Evolutionary conservation across 2,888 invertebrate genomes (phyloP).

Genomic region (Mechanitis messenoides): DNA sequence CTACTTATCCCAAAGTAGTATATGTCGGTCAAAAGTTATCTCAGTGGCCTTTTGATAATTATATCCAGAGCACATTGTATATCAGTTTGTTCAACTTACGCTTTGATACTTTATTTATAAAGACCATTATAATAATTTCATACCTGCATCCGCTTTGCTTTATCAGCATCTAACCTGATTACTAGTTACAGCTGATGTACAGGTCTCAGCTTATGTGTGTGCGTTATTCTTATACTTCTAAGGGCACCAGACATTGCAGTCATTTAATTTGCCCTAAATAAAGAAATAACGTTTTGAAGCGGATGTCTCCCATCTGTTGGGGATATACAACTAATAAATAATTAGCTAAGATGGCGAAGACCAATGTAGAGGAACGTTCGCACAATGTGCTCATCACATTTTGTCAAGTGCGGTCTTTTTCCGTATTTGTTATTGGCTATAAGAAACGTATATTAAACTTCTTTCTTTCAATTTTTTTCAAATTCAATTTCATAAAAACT

Average conservation of each 20-base stretch:
- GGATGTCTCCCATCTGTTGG: constrained; percentile 75
- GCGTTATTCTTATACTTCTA: too few relatives aligned
- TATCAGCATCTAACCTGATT: neutral
- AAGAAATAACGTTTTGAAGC: constrained; percentile 43
- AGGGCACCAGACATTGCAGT: neutral
- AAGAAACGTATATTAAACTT: too few relatives aligned
- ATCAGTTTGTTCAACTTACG: constrained; percentile 68
- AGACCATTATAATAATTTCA: constrained; percentile 29
- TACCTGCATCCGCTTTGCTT: constrained; percentile 18
- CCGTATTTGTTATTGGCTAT: constrained; percentile 35
- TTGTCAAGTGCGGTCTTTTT: constrained; percentile 42
- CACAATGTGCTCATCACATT: constrained; percentile 72
- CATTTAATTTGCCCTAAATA: constrained; percentile 32
- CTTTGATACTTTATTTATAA: constrained; percentile 48
- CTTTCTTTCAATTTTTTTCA: too few relatives aligned
- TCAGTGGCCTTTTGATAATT: constrained; percentile 53
- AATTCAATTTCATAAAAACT: too few relatives aligned
- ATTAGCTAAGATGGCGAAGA: constrained; percentile 61
- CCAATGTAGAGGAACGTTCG: constrained; percentile 49
- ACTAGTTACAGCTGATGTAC: too few relatives aligned
- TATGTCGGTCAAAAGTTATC: constrained; percentile 63
- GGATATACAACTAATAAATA: constrained; percentile 64
- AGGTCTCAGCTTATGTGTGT: too few relatives aligned
- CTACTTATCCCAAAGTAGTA: constrained; percentile 67
- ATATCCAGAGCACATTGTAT: constrained; percentile 47